Base-by-base conservation (phyloP, 2,113 vertebrate species). In the Calonectris borealis region DNA sequence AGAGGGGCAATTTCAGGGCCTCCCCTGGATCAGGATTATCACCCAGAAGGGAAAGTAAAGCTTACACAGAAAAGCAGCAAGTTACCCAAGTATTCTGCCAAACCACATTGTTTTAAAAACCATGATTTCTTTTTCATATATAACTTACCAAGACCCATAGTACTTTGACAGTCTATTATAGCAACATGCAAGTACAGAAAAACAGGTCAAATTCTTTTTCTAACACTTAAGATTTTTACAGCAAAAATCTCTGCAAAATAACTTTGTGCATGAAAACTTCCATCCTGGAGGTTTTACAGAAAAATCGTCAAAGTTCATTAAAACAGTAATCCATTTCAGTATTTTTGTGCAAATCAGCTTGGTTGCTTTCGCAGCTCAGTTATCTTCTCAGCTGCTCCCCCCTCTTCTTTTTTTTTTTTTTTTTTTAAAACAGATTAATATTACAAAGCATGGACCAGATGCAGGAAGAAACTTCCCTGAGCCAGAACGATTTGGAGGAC, bases 391-490 rank as follows among this genome's bases (percentile, higher is more conserved):
- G 54, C 13, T 81, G 55, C 62, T 46, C 58, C 7, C 57, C 21
- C 57, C 32, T 16, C 44, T 17, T 17, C 16, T 44, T 44, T 44
- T 44, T 44, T 44, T 34, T 4, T 11, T 32, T 12, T 34, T 25
- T 51, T 51, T 51, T 25, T 24, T 24, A n/a, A 60, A 51, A 29
- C 7, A 49, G 46, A 71, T 38, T 78, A 81, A 42, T 92, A 90
- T 70, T 68, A 96, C 60, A 91, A 89, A 95, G 84, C 38, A 44
- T 6, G 58, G 46, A 70, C 17, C 72, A 93, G 94, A 97, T 80
- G 73, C 34, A 85, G 61, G n/a, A 90, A 90, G 71, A 93, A 91
- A 87, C 27, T 65, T 87, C 18, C 54, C 36, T 79, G 57, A 87
- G 3, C 31, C 40, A 58, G 40, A 79, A 61, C 5, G n/a, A 72